Evolutionary conservation across 2,888 invertebrate genomes (phyloP).

Genomic region (Amblyjoppa proteus): DNA sequence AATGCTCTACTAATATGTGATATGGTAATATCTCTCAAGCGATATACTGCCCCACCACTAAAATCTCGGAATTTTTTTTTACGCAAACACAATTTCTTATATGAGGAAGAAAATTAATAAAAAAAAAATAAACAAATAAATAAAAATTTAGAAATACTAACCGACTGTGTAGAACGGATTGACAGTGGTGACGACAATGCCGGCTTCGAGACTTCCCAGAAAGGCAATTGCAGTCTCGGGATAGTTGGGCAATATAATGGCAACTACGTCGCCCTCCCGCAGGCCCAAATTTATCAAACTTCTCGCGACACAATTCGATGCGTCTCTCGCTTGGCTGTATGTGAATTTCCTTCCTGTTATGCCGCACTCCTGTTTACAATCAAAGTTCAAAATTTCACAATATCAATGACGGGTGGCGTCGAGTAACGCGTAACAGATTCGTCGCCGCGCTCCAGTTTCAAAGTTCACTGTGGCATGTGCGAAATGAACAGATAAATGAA

Average conservation of each 20-base stretch:
- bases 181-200: constrained; percentile 89
- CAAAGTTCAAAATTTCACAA: constrained; percentile 7
- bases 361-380: constrained; percentile 89
- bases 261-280: constrained; percentile 89
- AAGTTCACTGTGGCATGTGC: constrained; percentile 7
- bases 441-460: constrained; percentile 5
- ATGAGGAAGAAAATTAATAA: too few relatives aligned
- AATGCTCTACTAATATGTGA: too few relatives aligned
- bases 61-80: too few relatives aligned
- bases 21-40: too few relatives aligned
- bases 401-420: background rate
- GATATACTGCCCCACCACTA: too few relatives aligned
- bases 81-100: too few relatives aligned
- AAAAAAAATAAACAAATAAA: too few relatives aligned
- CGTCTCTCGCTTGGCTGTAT: constrained; percentile 88
- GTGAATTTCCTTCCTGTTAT: constrained; percentile 91
- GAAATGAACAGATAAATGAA: background rate
- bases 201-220: constrained; percentile 90
- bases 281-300: constrained; percentile 89
- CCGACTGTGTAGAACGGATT: constrained; percentile 90
- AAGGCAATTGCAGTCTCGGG: constrained; percentile 91
- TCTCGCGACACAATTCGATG: constrained; percentile 89
- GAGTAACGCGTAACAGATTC: background rate
- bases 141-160: constrained; percentile 71
- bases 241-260: constrained; percentile 90